Evolutionary conservation across 2,113 vertebrate species (phyloP).

Genomic region (Etia nguti): DNA sequence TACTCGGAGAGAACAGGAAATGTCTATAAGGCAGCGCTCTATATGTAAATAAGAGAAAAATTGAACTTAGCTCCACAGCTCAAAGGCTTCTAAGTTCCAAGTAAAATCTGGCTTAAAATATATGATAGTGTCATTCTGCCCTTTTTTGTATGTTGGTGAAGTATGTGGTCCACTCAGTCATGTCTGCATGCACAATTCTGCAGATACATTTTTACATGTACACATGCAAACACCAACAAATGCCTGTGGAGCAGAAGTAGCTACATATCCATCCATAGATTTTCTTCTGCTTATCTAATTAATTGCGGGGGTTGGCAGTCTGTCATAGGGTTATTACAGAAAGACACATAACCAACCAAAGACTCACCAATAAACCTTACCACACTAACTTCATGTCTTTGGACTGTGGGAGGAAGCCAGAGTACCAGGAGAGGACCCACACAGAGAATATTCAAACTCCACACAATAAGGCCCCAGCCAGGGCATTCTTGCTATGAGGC

Average conservation of each 20-base stretch:
- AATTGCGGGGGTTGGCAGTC: not conserved
- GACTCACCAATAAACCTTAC: not conserved
- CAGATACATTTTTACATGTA: not conserved
- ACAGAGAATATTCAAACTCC: not conserved
- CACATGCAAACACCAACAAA: not conserved
- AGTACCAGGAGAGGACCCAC: not conserved
- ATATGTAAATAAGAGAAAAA: not conserved
- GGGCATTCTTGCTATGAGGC: not conserved
- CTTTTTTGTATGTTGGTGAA: not conserved
- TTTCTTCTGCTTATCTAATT: not conserved
- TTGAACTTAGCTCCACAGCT: rapidly evolving
- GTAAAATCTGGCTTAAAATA: not conserved
- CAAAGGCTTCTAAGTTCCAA: not conserved
- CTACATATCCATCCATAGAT: not conserved
- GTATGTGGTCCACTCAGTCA: not conserved
- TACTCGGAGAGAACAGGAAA: too few species aligned
- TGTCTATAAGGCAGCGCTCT: too few species aligned
- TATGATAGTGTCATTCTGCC: not conserved
- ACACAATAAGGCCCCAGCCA: not conserved
- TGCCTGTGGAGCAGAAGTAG: not conserved
- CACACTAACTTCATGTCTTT: rapidly evolving
- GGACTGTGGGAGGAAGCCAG: not conserved
- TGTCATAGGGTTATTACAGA: not conserved
- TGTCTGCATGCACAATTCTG: not conserved
- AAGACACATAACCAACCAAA: not conserved